phyloP scores from a whole-genome alignment of 2,888 invertebrate species.

The Gonocerus acuteangulatus region DNA sequence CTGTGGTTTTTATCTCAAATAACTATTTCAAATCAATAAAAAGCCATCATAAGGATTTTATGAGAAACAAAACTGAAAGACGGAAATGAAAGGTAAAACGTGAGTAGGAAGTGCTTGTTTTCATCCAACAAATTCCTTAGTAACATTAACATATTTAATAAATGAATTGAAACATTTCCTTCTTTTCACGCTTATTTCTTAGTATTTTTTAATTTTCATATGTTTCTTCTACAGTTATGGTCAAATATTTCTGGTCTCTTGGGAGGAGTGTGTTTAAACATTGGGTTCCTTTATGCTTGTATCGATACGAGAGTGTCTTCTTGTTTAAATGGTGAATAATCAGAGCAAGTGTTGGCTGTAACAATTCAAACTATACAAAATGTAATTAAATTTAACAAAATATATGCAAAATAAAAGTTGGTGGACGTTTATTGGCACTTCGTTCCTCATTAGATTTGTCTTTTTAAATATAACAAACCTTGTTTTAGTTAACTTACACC shows the following conservation, averaged over 20 bases:
- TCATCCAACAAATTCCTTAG: background rate
- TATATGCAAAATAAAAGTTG: constrained; percentile 1
- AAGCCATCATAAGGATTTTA: background rate
- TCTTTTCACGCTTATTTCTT: too few relatives aligned
- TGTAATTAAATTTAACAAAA: background rate
- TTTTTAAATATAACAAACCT: background rate
- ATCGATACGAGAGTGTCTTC: too few relatives aligned
- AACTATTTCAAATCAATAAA: background rate
- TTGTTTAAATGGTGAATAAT: background rate
- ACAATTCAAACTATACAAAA: background rate
- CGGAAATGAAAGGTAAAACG: too few relatives aligned
- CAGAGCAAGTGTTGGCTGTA: constrained; percentile 23
- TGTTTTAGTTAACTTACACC: background rate
- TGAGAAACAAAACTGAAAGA: background rate
- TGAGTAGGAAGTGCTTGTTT: background rate
- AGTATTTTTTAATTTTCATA: too few relatives aligned
- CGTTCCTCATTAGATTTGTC: constrained; percentile 20
- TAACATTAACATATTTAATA: background rate
- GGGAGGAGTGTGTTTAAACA: too few relatives aligned
- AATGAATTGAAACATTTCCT: too few relatives aligned
- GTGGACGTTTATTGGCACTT: constrained; percentile 28
- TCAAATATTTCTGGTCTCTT: too few relatives aligned
- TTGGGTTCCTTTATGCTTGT: too few relatives aligned
- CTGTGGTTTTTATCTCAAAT: background rate
- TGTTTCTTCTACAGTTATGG: too few relatives aligned